Base-by-base conservation (phyloP, 2,888 invertebrate genomes). In the Boloria euphrosyne region DNA sequence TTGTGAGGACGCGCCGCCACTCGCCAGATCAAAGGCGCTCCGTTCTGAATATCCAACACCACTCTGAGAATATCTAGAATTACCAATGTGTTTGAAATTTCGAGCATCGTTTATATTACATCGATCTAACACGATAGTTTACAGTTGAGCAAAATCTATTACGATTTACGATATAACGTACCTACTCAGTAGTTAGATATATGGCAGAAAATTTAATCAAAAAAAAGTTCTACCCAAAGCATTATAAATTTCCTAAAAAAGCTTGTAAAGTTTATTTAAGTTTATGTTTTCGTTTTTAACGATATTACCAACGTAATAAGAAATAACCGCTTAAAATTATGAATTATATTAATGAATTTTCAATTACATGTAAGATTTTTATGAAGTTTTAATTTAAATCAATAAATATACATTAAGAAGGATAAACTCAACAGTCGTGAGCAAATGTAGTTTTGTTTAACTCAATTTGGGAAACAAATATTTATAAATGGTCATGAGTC, bases 31-130 rank as follows among this genome's bases (percentile, higher is more conserved):
- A 78, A 75, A 75, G 72, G 71, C 79, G 77, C 74, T 76, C 74
- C 77, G 78, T 76, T 74, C 78, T 81, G 80, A 84, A 85, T 85
- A 79, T 77, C 77, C 76, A 84, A 82, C 72, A 76, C 71, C 68
- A 73, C 66, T 69, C 67, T 68, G 69, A 71, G 72, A 71, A 74
- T 70, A 75, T 75, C 71, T 72, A 75, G 76, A 75, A 76, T 76
- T 71, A 73, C 71, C 73, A 76, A 76, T 74, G 72, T 67, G 71
- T 73, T 73, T 72, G 68, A 71, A 69, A 71, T 73, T 71, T 72
- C 67, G 68, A 71, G 62, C 51, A 67, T 68, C 63, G 66, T 67
- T 69, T 66, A 67, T 66, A 66, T 59, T 47, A 38, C 53, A 65
- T 60, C 59, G 38, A 13, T 44, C 44, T 61, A 51, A 61, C 44